Base-by-base conservation (phyloP, 2,113 vertebrate species). In the Gymnorhina tibicen region DNA sequence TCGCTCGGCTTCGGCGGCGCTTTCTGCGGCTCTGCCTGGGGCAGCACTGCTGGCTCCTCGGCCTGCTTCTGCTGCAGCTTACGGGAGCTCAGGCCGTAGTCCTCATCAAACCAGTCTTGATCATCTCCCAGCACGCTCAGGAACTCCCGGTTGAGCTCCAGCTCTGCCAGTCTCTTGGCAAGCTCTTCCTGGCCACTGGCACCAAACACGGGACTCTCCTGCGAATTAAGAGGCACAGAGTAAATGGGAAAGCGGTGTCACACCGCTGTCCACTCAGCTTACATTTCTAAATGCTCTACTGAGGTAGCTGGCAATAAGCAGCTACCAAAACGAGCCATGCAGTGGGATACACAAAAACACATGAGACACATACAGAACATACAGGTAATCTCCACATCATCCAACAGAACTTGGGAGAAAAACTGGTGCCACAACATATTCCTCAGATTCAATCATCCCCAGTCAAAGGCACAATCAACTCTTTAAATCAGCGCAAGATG, bases 61-160 rank as follows among this genome's bases (percentile, higher is more conserved):
- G 98, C 94, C 79, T 98, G 97, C 88, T 98, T 98, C 96, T 99
- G 98, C 82, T 98, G 98, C 88, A 98, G 98, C 96, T 98, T 98
- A 20, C 44, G 98, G 42, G 98, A 99, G 89, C 98, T 99, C 94
- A 99, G 98, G 69, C 99, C 99, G 96, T 99, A 99, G 98, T 99
- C 99, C 96, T 99, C 99, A 95, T 99, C 99, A 96, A 99, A 99
- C 99, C 99, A 99, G 96, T 99, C 99, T 62, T 99, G 99, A 60
- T 99, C 99, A 52, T 99, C 99, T 77, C 98, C 98, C n/a, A 99
- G 95, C 22, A 97, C 98, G 8, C 98, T 98, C 20, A 99, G 97
- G 74, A 99, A 98, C 84, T 99, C 99, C 2, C 98, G 98, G 94
- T 97, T 99, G 89, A 99, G 98, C 97, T 99, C 99, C 94, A 99